Evolutionary conservation across 1,140 invertebrate species (phyloP).

Genomic region (Pseudomyrmex pallidus): DNA sequence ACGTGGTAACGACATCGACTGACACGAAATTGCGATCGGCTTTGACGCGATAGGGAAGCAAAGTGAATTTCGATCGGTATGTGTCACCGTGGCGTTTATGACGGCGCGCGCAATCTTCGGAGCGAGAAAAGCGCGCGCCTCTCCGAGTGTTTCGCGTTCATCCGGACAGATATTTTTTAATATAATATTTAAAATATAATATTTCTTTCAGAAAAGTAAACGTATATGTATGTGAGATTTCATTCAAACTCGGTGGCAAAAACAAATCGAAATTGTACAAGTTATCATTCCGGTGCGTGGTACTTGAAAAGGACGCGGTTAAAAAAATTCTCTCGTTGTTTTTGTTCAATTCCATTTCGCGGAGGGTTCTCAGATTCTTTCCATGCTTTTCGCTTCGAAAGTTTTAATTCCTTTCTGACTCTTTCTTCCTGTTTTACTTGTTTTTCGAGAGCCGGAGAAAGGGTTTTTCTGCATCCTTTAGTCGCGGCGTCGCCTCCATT

Average conservation of each 20-base stretch:
- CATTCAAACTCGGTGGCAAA: no score
- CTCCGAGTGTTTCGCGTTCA: neutral
- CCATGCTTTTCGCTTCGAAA: neutral
- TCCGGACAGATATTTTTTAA: no score
- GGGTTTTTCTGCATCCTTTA: slow-evolving; percentile 31
- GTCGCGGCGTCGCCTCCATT: slow-evolving; percentile 21
- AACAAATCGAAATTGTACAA: no score
- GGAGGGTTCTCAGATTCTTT: neutral
- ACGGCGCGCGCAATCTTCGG: slow-evolving; percentile 14
- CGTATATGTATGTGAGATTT: neutral
- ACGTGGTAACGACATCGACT: neutral
- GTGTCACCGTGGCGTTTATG: neutral
- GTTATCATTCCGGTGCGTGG: no score
- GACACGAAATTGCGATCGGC: neutral
- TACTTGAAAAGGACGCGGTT: no score
- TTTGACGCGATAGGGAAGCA: slow-evolving; percentile 13
- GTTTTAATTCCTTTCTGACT: slow-evolving; percentile 4
- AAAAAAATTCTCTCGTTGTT: slow-evolving; percentile 19
- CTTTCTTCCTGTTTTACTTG: neutral
- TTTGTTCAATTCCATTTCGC: slow-evolving; percentile 5
- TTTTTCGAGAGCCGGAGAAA: slow-evolving; percentile 12
- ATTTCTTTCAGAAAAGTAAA: neutral
- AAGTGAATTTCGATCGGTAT: slow-evolving; percentile 24
- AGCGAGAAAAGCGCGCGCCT: neutral
- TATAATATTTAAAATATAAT: neutral